Conservation (phyloP, 2,113 vertebrate genomes). For the Triplophysa dalaica region DNA sequence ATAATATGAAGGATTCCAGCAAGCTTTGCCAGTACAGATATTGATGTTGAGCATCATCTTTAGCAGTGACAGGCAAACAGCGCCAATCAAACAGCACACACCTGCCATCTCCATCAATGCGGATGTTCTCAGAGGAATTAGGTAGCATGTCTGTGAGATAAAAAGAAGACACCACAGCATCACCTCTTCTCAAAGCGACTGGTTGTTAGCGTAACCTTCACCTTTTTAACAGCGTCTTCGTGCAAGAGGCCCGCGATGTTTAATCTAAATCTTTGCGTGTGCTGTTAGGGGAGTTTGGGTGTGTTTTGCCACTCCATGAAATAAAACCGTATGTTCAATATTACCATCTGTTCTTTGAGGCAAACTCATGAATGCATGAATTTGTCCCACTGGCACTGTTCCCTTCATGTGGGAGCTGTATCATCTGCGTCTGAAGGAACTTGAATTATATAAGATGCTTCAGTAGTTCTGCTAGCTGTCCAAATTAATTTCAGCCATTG, state of each 20-base stretch:
- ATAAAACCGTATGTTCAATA: slow-evolving; percentile 23
- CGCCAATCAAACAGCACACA: slow-evolving; percentile 14
- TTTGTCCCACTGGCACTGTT: slow-evolving; percentile 25
- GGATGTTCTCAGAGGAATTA: background rate
- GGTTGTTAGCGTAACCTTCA: background rate
- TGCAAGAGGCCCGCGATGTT: background rate
- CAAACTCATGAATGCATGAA: slow-evolving; percentile 44
- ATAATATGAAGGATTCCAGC: background rate
- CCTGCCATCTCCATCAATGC: slow-evolving; percentile 8
- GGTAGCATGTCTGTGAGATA: slow-evolving; percentile 19
- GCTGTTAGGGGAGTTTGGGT: background rate
- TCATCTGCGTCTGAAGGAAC: slow-evolving; percentile 8
- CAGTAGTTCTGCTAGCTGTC: slow-evolving; percentile 15
- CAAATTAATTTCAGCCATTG: slow-evolving; percentile 36
- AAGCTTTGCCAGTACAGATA: background rate
- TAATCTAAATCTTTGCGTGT: background rate
- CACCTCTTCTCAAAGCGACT: too few relatives aligned
- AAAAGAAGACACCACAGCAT: slow-evolving; percentile 19
- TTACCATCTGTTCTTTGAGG: slow-evolving; percentile 49
- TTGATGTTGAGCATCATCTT: background rate
- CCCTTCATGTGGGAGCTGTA: slow-evolving; percentile 21
- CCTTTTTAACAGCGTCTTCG: background rate
- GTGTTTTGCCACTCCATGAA: slow-evolving; percentile 8
- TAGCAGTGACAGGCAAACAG: background rate
- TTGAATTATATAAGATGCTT: slow-evolving; percentile 29